Percentiles rank a stretch among this genome's conserved stretches.
phyloP scores from a whole-genome alignment of 2,113 vertebrate genomes.

The Barnardius zonarius region DNA sequence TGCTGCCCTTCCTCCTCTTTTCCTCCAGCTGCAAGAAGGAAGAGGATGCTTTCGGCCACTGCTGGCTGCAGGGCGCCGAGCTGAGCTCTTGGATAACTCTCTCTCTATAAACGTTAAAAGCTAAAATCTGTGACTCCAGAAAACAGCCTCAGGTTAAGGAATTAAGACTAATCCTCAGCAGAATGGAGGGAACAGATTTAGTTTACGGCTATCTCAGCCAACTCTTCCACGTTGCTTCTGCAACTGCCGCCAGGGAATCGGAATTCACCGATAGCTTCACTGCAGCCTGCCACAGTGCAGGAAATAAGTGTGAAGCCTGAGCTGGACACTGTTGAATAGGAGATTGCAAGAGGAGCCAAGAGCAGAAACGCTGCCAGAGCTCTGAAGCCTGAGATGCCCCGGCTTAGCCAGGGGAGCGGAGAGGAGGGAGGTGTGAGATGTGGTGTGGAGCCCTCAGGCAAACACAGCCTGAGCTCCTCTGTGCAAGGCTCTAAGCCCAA shows the following conservation, averaged over 20 bases:
- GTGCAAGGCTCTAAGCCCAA: not conserved
- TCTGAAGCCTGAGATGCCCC: not conserved
- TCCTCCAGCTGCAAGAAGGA: not conserved
- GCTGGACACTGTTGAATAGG: not conserved
- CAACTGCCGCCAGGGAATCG: not conserved
- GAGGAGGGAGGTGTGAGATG: not conserved
- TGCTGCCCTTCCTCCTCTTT: not conserved
- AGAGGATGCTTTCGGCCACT: not conserved
- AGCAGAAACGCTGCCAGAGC: not conserved
- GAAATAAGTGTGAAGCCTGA: not conserved
- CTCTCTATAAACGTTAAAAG: not conserved
- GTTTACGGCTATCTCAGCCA: not conserved
- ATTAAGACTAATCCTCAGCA: not conserved
- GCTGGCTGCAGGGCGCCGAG: not conserved
- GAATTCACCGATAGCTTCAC: not conserved
- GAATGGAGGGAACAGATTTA: not conserved
- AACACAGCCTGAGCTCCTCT: not conserved
- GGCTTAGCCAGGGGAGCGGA: not conserved
- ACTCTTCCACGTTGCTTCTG: not conserved
- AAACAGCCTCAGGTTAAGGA: not conserved
- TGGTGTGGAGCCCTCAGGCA: fast-evolving
- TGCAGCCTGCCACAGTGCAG: not conserved
- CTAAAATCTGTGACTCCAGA: not conserved
- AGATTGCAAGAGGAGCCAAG: not conserved
- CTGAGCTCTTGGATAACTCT: not conserved